Evolutionary conservation across 2,888 invertebrate genomes (phyloP).

Genomic region (Sesia bembeciformis): DNA sequence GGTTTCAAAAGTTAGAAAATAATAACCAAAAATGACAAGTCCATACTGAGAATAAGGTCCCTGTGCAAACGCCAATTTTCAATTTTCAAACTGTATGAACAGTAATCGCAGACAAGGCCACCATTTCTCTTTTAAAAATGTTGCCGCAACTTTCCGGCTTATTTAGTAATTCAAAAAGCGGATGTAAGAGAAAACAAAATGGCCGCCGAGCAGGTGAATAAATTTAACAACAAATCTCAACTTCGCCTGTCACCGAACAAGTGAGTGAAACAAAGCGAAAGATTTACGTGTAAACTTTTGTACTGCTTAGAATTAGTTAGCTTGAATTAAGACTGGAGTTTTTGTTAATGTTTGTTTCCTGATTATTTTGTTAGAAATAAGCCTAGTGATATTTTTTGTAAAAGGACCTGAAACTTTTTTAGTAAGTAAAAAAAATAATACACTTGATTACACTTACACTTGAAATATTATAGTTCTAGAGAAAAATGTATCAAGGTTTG

Average conservation of each 20-base stretch:
- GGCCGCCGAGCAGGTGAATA: constrained; percentile 43
- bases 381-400: constrained; percentile 12
- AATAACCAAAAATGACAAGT: no score
- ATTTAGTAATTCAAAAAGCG: constrained; percentile 64
- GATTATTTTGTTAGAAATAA: constrained; percentile 14
- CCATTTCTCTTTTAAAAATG: background rate
- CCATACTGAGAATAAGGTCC: no score
- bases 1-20: no score
- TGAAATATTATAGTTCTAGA: no score
- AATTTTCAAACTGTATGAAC: no score
- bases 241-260: constrained; percentile 40
- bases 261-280: background rate
- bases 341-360: background rate
- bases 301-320: background rate
- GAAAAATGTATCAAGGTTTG: no score
- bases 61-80: no score
- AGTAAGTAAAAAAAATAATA: no score
- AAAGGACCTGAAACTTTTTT: constrained; percentile 11
- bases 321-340: background rate
- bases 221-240: constrained; percentile 65
- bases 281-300: background rate
- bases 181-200: constrained; percentile 48
- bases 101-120: no score
- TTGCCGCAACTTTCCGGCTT: constrained; percentile 19
- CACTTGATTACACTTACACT: no score